Evolutionary conservation across 2,113 vertebrate genomes (phyloP).

Genomic region (Nycticebus coucang): DNA sequence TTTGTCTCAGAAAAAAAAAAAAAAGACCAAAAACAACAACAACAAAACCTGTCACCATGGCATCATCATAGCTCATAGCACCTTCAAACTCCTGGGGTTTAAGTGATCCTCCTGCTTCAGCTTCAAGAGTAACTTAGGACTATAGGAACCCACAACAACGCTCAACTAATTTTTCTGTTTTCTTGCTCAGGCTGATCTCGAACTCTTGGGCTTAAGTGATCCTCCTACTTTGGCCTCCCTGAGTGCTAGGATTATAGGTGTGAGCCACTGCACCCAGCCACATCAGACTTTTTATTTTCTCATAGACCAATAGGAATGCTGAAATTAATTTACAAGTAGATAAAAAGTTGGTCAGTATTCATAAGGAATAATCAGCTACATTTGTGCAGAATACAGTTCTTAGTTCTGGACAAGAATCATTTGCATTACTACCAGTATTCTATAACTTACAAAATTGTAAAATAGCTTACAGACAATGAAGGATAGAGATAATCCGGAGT

Average conservation of each 20-base stretch:
- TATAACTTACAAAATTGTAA: background rate
- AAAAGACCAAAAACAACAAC: too few relatives aligned
- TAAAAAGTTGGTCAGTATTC: background rate
- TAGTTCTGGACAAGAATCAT: constrained; percentile 12
- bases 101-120: accelerated
- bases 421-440: background rate
- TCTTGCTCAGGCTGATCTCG: too few relatives aligned
- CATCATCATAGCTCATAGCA: background rate
- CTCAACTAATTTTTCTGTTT: background rate
- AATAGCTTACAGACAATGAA: background rate
- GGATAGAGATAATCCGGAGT: background rate
- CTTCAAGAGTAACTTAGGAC: background rate
- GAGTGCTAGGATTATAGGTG: background rate
- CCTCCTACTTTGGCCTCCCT: too few relatives aligned
- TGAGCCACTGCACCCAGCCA: background rate
- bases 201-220: too few relatives aligned
- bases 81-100: background rate
- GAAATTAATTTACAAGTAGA: background rate
- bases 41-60: too few relatives aligned
- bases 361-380: background rate
- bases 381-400: background rate
- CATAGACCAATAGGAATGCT: background rate
- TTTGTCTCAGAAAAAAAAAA: too few relatives aligned
- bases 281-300: background rate
- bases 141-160: background rate